A percentile compares a stretch with the other conserved stretches of the same genome.
phyloP scores from a whole-genome alignment of 30 jellyfish, hydroid and myxozoan genomes.

The Calvadosia cruxmelitensis region DNA sequence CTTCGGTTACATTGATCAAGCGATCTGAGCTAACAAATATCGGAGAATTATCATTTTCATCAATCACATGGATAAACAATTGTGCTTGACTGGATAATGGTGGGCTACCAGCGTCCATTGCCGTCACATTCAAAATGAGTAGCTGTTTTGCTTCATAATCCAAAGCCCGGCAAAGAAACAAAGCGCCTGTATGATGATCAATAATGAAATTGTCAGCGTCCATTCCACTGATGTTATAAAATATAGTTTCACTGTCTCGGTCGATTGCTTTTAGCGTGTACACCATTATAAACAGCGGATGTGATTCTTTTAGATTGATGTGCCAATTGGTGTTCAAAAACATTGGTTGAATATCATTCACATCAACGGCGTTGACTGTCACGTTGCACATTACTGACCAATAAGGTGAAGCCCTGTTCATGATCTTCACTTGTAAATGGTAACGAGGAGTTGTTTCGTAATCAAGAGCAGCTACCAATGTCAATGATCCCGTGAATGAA shows the following conservation, averaged over 20 bases:
- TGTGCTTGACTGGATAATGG: not conserved
- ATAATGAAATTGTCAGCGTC: not conserved
- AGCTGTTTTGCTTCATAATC: not conserved
- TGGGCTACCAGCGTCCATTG: not conserved
- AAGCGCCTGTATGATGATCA: not conserved
- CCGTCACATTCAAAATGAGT: not conserved
- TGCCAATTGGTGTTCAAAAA: not conserved
- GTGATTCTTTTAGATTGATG: not conserved
- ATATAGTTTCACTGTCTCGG: no score
- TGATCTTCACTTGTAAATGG: not conserved
- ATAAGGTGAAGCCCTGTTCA: not conserved
- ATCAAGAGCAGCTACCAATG: not conserved
- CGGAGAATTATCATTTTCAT: slow-evolving; percentile 16
- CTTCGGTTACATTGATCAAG: not conserved
- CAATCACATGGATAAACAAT: not conserved
- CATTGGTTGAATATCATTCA: not conserved
- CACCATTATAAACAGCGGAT: not conserved
- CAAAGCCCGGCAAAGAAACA: not conserved
- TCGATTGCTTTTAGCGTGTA: not conserved
- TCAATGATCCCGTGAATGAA: not conserved
- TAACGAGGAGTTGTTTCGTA: not conserved
- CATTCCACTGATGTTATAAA: no score
- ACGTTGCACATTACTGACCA: not conserved
- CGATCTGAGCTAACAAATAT: not conserved
- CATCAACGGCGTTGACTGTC: not conserved